Evolutionary conservation across 2,797 vertebrate species (phyloP).

Genomic region (Notoglanidium macrostoma): DNA sequence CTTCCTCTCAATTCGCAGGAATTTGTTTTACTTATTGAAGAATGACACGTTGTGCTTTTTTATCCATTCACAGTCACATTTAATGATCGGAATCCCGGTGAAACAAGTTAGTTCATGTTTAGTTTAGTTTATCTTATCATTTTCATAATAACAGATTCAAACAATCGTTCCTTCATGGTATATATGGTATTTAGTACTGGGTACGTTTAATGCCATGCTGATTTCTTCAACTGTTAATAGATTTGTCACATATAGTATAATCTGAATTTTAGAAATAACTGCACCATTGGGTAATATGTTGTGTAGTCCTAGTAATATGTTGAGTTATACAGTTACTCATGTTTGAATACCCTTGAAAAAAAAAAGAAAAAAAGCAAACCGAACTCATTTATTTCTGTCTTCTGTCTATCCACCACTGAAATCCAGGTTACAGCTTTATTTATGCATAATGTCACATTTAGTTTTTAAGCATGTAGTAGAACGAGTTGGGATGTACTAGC

Average conservation of each 20-base stretch:
- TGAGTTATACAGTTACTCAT: not conserved
- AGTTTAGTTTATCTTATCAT: not conserved
- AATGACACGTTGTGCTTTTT: not conserved
- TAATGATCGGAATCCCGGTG: not conserved
- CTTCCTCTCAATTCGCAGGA: not conserved
- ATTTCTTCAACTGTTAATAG: not conserved
- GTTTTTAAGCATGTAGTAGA: conserved; percentile 39
- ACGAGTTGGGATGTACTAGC: conserved; percentile 26
- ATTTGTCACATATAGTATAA: not conserved
- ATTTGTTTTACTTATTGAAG: not conserved
- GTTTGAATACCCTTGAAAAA: not conserved
- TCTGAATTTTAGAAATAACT: not conserved
- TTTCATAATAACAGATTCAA: not conserved
- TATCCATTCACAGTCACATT: not conserved
- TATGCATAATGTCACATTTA: not conserved
- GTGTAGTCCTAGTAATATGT: not conserved
- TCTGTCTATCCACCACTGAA: not conserved
- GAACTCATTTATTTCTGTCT: not conserved
- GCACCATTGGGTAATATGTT: not conserved
- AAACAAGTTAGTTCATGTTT: not conserved
- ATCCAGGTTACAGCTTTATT: conserved; percentile 26
- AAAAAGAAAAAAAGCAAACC: not conserved
- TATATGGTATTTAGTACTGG: not conserved
- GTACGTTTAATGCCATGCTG: too few relatives aligned
- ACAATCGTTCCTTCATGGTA: not conserved